A percentile compares a stretch with the other conserved stretches of the same genome.
phyloP scores from a whole-genome alignment of 2,113 vertebrate genomes.

The Strigops habroptila region DNA sequence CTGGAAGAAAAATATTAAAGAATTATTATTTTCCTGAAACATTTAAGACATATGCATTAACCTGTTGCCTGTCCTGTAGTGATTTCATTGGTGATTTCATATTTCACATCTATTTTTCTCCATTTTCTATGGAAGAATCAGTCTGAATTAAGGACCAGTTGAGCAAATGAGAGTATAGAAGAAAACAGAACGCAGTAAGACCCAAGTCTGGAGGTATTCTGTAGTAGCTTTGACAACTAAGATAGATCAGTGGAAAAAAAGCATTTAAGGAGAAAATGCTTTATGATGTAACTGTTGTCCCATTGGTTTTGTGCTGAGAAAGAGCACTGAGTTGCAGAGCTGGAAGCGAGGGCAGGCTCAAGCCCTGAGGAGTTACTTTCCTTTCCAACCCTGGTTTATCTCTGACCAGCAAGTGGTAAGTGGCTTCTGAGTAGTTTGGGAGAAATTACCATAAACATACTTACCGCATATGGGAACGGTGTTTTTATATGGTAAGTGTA shows the following conservation, averaged over 20 bases:
- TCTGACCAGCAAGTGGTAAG: background rate
- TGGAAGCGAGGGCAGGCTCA: background rate
- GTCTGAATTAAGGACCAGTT: background rate
- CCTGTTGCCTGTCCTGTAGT: background rate
- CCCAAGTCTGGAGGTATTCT: background rate
- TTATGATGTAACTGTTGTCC: fast-evolving
- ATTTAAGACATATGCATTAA: background rate
- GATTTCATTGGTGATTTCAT: background rate
- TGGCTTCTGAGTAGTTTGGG: background rate
- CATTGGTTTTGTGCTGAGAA: background rate
- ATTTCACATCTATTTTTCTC: background rate
- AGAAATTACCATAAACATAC: background rate
- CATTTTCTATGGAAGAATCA: background rate
- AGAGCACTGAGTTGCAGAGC: background rate
- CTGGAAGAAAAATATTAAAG: background rate
- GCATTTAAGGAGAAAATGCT: background rate
- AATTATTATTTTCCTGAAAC: background rate
- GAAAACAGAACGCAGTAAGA: background rate
- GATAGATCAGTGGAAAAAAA: background rate
- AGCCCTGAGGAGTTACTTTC: background rate
- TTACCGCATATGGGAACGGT: background rate
- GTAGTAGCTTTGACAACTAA: background rate
- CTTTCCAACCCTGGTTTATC: background rate
- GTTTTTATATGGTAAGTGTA: background rate
- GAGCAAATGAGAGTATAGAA: background rate